Percentiles rank a stretch among this genome's conserved stretches.
Evolutionary conservation across 2,113 vertebrate species (phyloP).

Genomic region (Oriolus oriolus): DNA sequence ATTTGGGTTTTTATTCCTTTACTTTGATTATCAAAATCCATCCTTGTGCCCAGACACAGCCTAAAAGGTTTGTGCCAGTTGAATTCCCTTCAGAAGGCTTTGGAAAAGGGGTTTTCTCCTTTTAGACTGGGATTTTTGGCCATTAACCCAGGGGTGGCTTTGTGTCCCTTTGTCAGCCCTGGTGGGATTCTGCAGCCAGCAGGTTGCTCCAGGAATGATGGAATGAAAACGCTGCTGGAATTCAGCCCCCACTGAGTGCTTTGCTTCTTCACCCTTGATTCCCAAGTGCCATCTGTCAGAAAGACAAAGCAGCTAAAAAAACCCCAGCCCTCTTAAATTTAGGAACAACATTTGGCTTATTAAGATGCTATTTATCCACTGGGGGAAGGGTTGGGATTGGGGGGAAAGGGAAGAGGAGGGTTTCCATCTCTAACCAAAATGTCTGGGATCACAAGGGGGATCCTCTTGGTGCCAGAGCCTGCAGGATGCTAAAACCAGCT

Average conservation of each 20-base stretch:
- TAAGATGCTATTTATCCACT: neutral
- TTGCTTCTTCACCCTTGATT: neutral
- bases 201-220: neutral
- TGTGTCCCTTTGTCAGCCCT: neutral
- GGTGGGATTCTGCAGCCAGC: neutral
- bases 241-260: neutral
- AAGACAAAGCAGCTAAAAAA: neutral
- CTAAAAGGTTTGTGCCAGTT: neutral
- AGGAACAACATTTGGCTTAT: neutral
- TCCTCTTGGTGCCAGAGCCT: neutral
- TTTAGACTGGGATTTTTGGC: neutral
- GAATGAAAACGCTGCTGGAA: neutral
- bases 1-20: fast-evolving
- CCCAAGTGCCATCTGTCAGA: neutral
- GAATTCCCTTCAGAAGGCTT: neutral
- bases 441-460: neutral
- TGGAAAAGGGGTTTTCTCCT: neutral
- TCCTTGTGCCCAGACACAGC: neutral
- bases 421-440: neutral
- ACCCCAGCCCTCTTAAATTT: neutral
- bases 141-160: neutral
- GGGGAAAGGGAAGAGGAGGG: neutral
- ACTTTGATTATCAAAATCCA: neutral
- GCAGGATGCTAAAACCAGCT: neutral
- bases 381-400: neutral